These are phyloP conservation scores for Camponotus pennsylvanicus DNA, from an alignment of 1,140 invertebrate genomes.

Conservation along the genomic window DNA sequence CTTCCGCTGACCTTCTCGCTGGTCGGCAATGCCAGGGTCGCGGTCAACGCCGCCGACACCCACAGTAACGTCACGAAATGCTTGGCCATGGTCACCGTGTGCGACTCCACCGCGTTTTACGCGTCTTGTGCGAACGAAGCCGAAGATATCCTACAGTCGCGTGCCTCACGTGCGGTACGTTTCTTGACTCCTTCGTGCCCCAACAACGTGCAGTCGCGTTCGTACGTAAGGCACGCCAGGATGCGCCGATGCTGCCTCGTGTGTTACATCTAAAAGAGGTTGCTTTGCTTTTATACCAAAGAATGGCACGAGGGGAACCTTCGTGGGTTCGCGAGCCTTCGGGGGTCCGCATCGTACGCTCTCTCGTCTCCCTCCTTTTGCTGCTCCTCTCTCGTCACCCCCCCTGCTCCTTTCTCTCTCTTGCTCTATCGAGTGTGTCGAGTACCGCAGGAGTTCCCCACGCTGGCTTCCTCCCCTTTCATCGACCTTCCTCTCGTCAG, in stretches of 20 bases:
- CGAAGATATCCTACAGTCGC: conserved; percentile 3
- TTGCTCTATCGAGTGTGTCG: conserved; percentile 42
- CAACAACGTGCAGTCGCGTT: conserved; percentile 47
- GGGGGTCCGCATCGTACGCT: conserved; percentile 72
- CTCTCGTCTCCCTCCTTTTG: conserved; percentile 48
- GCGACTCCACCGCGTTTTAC: conserved; percentile 1
- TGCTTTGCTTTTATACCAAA: conserved; percentile 86
- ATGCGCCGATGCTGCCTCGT: conserved; percentile 78
- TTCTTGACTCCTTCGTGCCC: conserved; percentile 23
- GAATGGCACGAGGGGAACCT: conserved; percentile 82
- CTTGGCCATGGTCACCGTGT: conserved; percentile 66
- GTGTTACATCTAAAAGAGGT: conserved; percentile 85
- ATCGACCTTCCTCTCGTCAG: conserved; percentile 59
- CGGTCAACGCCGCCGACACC: conserved; percentile 82
- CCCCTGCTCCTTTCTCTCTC: conserved; percentile 56
- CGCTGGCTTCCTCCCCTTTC: conserved; percentile 70
- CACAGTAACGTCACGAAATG: conserved; percentile 71
- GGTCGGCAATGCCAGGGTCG: conserved; percentile 88
- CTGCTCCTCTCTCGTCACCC: conserved; percentile 46
- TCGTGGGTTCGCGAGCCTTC: conserved; percentile 75
- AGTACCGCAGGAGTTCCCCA: conserved; percentile 52
- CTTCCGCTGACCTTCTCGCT: conserved; percentile 88
- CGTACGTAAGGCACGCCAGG: conserved; percentile 62
- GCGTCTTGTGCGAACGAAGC: conserved; percentile 29
- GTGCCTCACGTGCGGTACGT: conserved; percentile 21